These are phyloP conservation scores for Trematomus loennbergii DNA, from an alignment of 2,113 vertebrate genomes.

Conservation along the genomic window DNA sequence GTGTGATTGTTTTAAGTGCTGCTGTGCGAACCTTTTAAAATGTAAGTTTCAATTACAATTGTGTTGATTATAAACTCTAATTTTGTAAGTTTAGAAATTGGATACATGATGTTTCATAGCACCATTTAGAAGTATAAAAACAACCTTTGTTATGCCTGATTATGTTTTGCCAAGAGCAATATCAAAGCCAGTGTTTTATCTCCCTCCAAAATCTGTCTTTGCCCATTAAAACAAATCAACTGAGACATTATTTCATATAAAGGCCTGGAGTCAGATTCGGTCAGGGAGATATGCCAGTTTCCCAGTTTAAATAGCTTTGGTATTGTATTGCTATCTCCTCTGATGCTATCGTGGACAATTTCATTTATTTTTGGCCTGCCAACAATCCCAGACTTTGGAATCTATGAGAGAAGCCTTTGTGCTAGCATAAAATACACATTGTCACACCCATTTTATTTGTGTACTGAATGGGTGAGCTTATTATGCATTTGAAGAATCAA, in stretches of 20 bases:
- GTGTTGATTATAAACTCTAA: not conserved
- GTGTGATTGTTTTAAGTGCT: not conserved
- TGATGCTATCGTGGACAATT: conserved; percentile 68
- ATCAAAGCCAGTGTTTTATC: conserved; percentile 63
- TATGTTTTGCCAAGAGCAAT: conserved; percentile 50
- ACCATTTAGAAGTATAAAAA: not conserved
- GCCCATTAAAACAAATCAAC: conserved; percentile 73
- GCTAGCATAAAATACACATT: conserved; percentile 27
- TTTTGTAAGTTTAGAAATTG: conserved; percentile 4
- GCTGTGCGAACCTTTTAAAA: not conserved
- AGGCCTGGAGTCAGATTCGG: conserved; percentile 69
- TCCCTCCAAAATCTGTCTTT: conserved; percentile 53
- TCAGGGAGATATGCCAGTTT: conserved; percentile 65
- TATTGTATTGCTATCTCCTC: conserved; percentile 66
- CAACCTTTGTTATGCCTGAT: conserved; percentile 12
- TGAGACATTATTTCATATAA: conserved; percentile 71
- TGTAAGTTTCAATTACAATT: not conserved
- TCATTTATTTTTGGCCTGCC: conserved; percentile 59
- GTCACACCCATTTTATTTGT: not conserved
- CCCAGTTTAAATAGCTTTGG: conserved; percentile 68
- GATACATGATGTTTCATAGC: conserved; percentile 12
- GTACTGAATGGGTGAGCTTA: conserved; percentile 13
- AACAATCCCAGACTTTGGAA: conserved; percentile 30
- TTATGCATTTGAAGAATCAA: conserved; percentile 1
- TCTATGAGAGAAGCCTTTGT: conserved; percentile 38